phyloP scores from a whole-genome alignment of 2,797 vertebrate genomes.

The Oreochromis mossambicus region DNA sequence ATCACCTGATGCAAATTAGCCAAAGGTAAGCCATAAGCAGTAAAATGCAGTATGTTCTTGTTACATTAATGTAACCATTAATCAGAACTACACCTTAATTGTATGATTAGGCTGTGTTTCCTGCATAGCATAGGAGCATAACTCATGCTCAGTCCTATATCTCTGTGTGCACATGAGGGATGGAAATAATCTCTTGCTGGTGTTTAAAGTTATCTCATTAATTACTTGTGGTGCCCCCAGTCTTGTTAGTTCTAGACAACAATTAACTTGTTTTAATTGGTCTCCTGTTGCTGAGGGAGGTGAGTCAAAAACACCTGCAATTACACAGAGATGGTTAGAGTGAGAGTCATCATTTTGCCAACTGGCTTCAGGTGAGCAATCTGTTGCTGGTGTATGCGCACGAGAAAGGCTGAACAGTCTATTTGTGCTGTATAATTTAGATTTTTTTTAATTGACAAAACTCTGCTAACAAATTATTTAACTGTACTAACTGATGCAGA shows the following conservation, averaged over 20 bases:
- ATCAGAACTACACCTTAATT: background rate
- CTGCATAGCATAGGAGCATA: background rate
- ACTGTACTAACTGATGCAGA: background rate
- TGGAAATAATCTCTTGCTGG: background rate
- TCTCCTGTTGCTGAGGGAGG: background rate
- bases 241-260: slow-evolving; percentile 4
- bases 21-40: background rate
- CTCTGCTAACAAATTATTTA: background rate
- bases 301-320: slow-evolving; percentile 14
- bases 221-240: slow-evolving; percentile 5
- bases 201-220: slow-evolving; percentile 12
- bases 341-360: background rate
- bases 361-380: background rate
- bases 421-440: background rate
- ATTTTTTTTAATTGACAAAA: background rate
- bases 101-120: background rate
- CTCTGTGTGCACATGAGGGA: background rate
- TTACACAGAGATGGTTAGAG: background rate
- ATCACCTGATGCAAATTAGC: background rate
- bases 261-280: slow-evolving; percentile 46
- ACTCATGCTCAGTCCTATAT: background rate
- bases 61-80: background rate
- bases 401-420: background rate
- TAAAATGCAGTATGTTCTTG: background rate
- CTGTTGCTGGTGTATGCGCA: background rate